Evolutionary conservation across 2,888 invertebrate genomes (phyloP), one percentile per base, ranked within the genome.

Genomic region (Tridacna gigas): DNA sequence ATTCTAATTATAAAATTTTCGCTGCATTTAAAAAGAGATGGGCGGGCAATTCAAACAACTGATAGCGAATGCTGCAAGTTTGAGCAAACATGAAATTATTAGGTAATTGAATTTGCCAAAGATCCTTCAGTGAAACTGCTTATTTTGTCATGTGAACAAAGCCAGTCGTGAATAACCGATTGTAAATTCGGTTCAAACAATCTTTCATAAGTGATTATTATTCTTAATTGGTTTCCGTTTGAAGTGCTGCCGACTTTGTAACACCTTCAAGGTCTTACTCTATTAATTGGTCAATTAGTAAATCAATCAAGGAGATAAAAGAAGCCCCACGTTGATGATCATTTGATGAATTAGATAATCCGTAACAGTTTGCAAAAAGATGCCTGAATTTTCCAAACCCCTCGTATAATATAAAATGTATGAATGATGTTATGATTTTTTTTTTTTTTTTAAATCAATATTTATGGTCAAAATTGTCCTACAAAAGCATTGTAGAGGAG

Each of bases 71-170:
- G 66, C 66, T 60, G 67, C 78, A 67, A 82, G 86, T 87, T 77
- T 84, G 74, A 81, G 82, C 84, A 87, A 87, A 87, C 86, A 87
- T 65, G 47, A 61, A 76, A 84, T 84, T 84, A 81, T 82, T 69
- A 79, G 78, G 78, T 84, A 82, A 86, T 86, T 82, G 78, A 80
- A 77, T 66, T 26, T 73, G 71, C 77, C 75, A 47, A 12, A 47
- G 61, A 75, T 47, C 51, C 71, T 75, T 60, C 74, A 77, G 56
- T 61, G 78, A 84, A 84, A 82, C 84, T 78, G 79, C 75, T 80
- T 78, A 80, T 82, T 82, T 80, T 63, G 61, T 28, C 66, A 20
- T 65, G 63, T 66, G 26, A 51, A 79, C 65, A 74, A 56, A 65
- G 13, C 3, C n/a, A 26, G 60, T 28, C 15, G 74, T 45, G 13